These are phyloP conservation scores for Cololabis saira DNA, from an alignment of 2,113 vertebrate genomes.

Conservation along the genomic window DNA sequence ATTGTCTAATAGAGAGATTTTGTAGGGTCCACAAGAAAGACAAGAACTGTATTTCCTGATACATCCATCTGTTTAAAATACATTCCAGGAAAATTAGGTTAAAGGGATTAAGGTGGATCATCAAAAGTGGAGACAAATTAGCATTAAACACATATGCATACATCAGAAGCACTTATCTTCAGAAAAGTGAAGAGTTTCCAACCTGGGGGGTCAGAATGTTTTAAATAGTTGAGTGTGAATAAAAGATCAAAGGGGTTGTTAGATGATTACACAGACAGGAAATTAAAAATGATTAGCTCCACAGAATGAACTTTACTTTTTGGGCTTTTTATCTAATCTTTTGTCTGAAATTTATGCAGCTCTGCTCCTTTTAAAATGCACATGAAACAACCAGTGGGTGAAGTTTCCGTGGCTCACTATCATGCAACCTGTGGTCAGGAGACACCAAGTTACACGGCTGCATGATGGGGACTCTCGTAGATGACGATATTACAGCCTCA, in stretches of 20 bases:
- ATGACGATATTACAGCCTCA: slow-evolving; percentile 9
- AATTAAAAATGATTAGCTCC: not conserved
- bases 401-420: not conserved
- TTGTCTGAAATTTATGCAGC: not conserved
- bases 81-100: not conserved
- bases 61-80: not conserved
- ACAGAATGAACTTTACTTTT: not conserved
- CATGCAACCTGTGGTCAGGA: not conserved
- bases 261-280: slow-evolving; percentile 1
- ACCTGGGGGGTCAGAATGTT: not conserved
- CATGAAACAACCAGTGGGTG: not conserved
- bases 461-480: not conserved
- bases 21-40: not conserved
- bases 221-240: not conserved
- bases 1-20: no score
- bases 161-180: not conserved
- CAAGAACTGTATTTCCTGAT: not conserved
- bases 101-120: not conserved
- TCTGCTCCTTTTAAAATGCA: not conserved
- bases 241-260: not conserved
- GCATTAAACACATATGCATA: no score
- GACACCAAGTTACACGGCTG: not conserved
- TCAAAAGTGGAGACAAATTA: slow-evolving; percentile 7
- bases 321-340: not conserved
- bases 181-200: not conserved